Evolutionary conservation across 2,113 vertebrate species (phyloP).

Genomic region (Prunella fulvescens): DNA sequence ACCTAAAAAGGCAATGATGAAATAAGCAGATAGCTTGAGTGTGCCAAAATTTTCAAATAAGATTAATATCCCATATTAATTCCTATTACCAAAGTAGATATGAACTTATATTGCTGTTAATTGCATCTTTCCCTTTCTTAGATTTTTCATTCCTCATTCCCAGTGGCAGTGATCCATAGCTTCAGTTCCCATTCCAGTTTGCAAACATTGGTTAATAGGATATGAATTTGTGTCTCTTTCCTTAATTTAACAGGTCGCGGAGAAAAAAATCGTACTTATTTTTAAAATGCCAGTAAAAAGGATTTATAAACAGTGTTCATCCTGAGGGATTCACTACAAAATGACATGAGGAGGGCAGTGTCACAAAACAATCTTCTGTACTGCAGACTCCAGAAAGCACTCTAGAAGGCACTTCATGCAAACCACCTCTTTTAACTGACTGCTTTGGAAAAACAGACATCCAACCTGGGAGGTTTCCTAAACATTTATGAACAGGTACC

Average conservation of each 20-base stretch:
- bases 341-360: not conserved
- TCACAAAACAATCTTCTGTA: not conserved
- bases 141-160: not conserved
- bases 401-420: not conserved
- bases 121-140: not conserved
- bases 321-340: not conserved
- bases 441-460: not conserved
- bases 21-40: not conserved
- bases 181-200: not conserved
- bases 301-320: not conserved
- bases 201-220: not conserved
- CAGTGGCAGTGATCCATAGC: not conserved
- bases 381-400: not conserved
- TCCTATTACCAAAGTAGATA: not conserved
- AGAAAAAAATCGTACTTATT: not conserved
- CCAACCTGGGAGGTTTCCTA: not conserved
- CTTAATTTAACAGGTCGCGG: not conserved
- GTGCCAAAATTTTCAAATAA: not conserved
- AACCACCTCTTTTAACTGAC: not conserved
- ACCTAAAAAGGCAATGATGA: slow-evolving; percentile 21
- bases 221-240: not conserved
- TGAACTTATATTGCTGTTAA: not conserved
- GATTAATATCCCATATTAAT: not conserved
- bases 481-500: not conserved
- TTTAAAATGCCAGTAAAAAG: not conserved